A percentile compares a stretch with the other conserved stretches of the same genome.
These are phyloP conservation scores for Lerista edwardsae DNA, from an alignment of 2,797 vertebrate species.

Conservation along the genomic window DNA sequence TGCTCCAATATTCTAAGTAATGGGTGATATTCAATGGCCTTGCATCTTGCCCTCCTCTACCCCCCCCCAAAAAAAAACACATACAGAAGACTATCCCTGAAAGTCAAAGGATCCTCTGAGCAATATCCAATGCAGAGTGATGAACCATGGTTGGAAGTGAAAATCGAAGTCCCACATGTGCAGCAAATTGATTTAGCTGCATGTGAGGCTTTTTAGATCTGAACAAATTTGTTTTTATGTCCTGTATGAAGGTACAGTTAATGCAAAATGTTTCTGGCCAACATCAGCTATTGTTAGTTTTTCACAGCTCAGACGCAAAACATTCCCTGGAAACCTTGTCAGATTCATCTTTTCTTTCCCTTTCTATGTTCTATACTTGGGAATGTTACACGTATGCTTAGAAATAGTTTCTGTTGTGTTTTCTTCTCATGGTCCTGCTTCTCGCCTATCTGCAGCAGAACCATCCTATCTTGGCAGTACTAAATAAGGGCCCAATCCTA, in stretches of 20 bases:
- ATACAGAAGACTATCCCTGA: background rate
- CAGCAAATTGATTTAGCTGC: background rate
- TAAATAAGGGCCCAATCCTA: no score
- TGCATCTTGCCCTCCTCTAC: background rate
- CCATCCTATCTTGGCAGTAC: constrained; percentile 60
- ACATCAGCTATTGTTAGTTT: background rate
- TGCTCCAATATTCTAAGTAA: background rate
- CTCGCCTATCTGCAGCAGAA: constrained; percentile 54
- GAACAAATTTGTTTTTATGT: constrained; percentile 3
- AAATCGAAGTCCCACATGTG: background rate
- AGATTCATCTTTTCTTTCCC: background rate
- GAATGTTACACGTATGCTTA: constrained; percentile 48
- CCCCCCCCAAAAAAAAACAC: background rate
- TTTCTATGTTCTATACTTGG: background rate
- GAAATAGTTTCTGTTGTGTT: constrained; percentile 30
- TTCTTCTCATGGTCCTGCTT: constrained; percentile 18
- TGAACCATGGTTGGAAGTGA: background rate
- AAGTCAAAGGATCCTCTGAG: background rate
- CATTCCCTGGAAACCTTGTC: constrained; percentile 34
- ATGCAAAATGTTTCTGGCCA: background rate
- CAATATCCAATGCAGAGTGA: background rate
- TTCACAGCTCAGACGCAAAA: constrained; percentile 47
- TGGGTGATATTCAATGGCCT: background rate
- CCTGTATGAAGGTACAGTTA: constrained; percentile 3
- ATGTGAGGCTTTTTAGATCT: background rate